phyloP scores from a whole-genome alignment of 2,113 vertebrate species.

The Sturnus vulgaris region DNA sequence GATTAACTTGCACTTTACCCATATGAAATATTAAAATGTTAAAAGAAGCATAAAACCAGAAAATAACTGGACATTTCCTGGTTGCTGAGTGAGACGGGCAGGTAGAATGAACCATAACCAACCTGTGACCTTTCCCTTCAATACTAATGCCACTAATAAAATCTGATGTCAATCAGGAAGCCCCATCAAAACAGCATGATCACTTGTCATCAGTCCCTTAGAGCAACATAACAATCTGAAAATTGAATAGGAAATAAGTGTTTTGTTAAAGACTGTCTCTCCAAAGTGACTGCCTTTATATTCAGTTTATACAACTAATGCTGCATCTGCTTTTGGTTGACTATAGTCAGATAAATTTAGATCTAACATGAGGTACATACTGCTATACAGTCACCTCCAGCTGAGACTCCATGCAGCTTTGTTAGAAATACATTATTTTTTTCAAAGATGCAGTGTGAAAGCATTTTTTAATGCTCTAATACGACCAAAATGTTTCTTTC shows the following conservation, averaged over 20 bases:
- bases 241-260: not conserved
- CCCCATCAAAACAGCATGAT: not conserved
- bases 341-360: not conserved
- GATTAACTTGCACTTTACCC: slow-evolving; percentile 52
- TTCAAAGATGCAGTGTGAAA: slow-evolving; percentile 2
- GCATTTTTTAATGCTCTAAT: slow-evolving; percentile 7
- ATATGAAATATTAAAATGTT: slow-evolving; percentile 31
- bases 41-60: slow-evolving; percentile 37
- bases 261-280: not conserved
- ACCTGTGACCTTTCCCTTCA: not conserved
- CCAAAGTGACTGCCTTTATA: not conserved
- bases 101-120: slow-evolving; percentile 28
- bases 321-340: slow-evolving; percentile 1
- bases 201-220: not conserved
- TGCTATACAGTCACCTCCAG: not conserved
- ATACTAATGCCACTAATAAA: slow-evolving; percentile 22
- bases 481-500: not conserved
- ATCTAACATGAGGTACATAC: not conserved
- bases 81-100: not conserved
- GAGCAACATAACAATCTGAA: not conserved
- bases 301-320: not conserved
- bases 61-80: slow-evolving; percentile 41
- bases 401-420: not conserved
- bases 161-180: not conserved
- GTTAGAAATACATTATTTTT: slow-evolving; percentile 46